Percentiles rank a stretch among this genome's conserved stretches.
These are phyloP conservation scores for Picus viridis DNA, from an alignment of 2,797 vertebrate genomes.

Conservation along the genomic window DNA sequence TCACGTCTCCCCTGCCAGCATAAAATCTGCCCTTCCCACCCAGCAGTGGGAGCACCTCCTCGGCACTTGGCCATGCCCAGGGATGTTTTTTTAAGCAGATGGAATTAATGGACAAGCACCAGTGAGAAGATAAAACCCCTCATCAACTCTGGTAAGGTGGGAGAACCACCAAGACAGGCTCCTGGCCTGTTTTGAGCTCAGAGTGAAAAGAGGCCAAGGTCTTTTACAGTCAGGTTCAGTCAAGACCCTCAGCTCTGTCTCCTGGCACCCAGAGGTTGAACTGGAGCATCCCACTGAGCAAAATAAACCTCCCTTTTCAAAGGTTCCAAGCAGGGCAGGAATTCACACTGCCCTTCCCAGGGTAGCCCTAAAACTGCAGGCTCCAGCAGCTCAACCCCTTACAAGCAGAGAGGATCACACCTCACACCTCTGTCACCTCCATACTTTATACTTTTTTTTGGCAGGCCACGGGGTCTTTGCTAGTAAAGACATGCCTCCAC, in stretches of 20 bases:
- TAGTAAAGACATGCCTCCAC: background rate
- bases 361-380: background rate
- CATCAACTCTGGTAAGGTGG: background rate
- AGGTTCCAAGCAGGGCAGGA: background rate
- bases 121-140: background rate
- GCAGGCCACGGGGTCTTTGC: background rate
- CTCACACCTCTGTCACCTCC: background rate
- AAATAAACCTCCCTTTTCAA: background rate
- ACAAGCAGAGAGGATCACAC: rapidly evolving
- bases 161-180: background rate
- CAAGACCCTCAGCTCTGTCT: background rate
- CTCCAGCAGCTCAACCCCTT: background rate
- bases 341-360: background rate
- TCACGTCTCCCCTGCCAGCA: too few species aligned
- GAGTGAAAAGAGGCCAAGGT: rapidly evolving
- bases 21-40: background rate
- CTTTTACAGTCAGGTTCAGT: background rate
- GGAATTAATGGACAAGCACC: background rate
- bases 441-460: background rate
- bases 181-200: background rate
- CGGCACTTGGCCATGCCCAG: rapidly evolving
- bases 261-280: background rate
- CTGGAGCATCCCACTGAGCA: background rate
- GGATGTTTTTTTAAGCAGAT: background rate
- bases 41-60: rapidly evolving